Base-by-base conservation (phyloP, 2,888 invertebrate genomes). In the Candidula unifasciata region DNA sequence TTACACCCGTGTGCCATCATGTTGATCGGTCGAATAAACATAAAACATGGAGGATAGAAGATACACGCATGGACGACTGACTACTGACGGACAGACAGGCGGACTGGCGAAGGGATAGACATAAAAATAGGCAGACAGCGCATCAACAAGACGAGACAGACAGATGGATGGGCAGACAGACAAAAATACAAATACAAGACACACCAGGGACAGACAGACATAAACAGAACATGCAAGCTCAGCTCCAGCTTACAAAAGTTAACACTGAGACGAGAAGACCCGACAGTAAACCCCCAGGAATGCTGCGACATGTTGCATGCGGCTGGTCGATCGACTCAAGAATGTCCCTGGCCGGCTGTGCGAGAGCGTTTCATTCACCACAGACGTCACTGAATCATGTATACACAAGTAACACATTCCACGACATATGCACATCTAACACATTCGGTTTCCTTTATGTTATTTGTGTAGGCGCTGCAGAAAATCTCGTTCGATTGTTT, bases 301-400 rank as follows among this genome's bases (percentile, higher is more conserved):
- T 60, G 60, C 21, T 21, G 60, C 21, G 21, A 21, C 24, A 60
- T 60, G 21, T 21, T 21, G 54, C 54, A 54, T 13, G 54, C n/a
- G n/a, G 44, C 44, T 44, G 44, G 35, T 69, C 35, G 35, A 69
- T 69, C 35, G 69, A 37, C 69, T 69, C 69, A 69, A 35, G 69
- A 69, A 44, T 44, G 44, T 44, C 44, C 8, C 13, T 10, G 13
- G 44, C 44, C 44, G n/a, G n/a, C n/a, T 44, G 44, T 6, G 6
- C 44, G 44, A 10, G 44, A 10, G 44, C 13, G 13, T 44, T 44
- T 10, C 44, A 13, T 6, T 44, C 44, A 44, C 44, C 44, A 13
- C 44, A 44, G 44, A 44, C 44, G 2, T 44, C 44, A 44, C 44
- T 10, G 8, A 44, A 44, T 44, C 44, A 44, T 10, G 6, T 44